A percentile compares a stretch with the other conserved stretches of the same genome.
Evolutionary conservation across 2,888 invertebrate genomes (phyloP).

Genomic region (Temnothorax ravouxi): DNA sequence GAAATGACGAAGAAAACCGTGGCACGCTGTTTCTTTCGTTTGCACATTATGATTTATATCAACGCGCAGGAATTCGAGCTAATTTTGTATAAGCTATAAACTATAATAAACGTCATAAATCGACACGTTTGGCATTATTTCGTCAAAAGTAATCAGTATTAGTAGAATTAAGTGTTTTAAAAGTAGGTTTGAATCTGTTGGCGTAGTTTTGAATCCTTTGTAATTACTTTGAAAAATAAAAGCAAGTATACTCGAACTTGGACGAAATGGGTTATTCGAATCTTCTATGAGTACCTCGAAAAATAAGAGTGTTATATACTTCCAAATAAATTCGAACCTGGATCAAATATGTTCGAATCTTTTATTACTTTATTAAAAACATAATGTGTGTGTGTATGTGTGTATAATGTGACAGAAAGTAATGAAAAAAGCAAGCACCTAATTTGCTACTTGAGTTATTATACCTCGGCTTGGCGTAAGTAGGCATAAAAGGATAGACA

Average conservation of each 20-base stretch:
- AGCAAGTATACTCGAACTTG: too few species aligned
- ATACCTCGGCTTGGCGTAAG: conserved; percentile 9
- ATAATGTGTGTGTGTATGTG: too few species aligned
- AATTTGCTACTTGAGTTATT: conserved; percentile 44
- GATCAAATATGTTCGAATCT: too few species aligned
- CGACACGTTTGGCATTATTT: neutral
- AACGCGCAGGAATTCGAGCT: neutral
- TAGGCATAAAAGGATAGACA: conserved; percentile 26
- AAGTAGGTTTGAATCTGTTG: too few species aligned
- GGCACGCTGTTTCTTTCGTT: neutral
- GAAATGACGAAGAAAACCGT: neutral
- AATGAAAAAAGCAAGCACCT: conserved; percentile 35
- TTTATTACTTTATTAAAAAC: too few species aligned
- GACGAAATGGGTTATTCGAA: too few species aligned
- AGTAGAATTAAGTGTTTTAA: too few species aligned
- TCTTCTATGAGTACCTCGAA: too few species aligned
- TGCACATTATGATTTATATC: conserved; percentile 7
- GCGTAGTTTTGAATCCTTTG: too few species aligned
- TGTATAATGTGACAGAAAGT: neutral
- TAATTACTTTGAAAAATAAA: too few species aligned
- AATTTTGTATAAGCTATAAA: neutral
- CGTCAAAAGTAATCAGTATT: neutral
- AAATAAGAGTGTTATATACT: too few species aligned
- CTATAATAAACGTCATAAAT: neutral
- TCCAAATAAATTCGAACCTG: too few species aligned